Conservation (phyloP, 2,113 vertebrate genomes). For the Plecturocebus donacophilus region DNA sequence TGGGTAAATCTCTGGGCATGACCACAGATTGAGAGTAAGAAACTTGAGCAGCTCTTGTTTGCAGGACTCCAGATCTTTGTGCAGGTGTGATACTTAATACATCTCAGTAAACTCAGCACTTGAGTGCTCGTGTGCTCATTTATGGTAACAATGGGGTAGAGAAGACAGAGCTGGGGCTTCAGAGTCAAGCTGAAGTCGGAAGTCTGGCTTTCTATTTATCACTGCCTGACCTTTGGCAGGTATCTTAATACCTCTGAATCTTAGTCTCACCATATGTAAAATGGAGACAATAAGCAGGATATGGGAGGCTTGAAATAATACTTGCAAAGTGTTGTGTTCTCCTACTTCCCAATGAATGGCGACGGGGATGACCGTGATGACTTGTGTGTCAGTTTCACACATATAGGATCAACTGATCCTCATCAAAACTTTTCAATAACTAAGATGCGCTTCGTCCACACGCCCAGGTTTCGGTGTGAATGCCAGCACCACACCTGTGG, state of each 20-base stretch:
- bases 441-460: neutral
- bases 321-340: neutral
- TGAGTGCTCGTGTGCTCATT: neutral
- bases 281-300: neutral
- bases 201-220: neutral
- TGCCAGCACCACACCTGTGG: slow-evolving; percentile 96
- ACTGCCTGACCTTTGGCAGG: neutral
- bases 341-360: neutral
- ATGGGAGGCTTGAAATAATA: neutral
- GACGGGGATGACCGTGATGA: neutral
- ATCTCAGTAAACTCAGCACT: neutral
- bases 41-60: neutral
- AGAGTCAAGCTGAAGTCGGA: neutral
- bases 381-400: neutral
- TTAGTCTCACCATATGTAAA: neutral
- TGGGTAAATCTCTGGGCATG: neutral
- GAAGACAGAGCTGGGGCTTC: neutral
- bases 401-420: neutral
- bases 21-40: neutral
- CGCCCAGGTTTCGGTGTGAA: slow-evolving; percentile 89
- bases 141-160: neutral
- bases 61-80: neutral
- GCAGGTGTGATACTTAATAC: neutral
- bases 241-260: neutral
- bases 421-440: neutral